phyloP scores from a whole-genome alignment of 2,888 invertebrate genomes.

The Keiferia lycopersicella region DNA sequence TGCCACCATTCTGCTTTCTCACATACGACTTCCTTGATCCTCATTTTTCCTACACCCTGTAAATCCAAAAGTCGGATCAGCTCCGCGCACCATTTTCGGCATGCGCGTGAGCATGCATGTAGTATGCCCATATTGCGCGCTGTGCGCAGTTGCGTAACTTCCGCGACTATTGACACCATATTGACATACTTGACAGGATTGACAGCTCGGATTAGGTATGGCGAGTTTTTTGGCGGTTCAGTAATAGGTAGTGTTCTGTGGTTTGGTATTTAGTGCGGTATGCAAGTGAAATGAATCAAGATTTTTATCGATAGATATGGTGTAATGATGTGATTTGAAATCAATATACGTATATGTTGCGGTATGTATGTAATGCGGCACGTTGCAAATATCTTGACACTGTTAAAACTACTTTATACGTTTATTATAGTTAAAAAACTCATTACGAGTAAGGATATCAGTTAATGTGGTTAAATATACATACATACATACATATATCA shows the following conservation, averaged over 20 bases:
- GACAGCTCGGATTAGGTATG: slow-evolving; percentile 46
- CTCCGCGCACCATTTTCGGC: slow-evolving; percentile 10
- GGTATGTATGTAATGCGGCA: not conserved
- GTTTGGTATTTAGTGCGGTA: slow-evolving; percentile 32
- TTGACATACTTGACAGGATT: slow-evolving; percentile 33
- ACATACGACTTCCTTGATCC: not conserved
- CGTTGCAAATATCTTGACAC: slow-evolving; percentile 1
- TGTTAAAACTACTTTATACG: not conserved
- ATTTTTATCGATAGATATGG: not conserved
- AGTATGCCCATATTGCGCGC: slow-evolving; percentile 26
- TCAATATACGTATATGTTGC: not conserved
- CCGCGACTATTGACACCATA: slow-evolving; percentile 38
- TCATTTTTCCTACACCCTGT: slow-evolving; percentile 16
- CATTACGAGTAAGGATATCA: too few species aligned
- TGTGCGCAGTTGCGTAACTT: slow-evolving; percentile 43
- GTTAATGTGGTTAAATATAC: too few species aligned
- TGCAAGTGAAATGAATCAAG: not conserved
- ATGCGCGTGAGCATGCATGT: slow-evolving; percentile 6
- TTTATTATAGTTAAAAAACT: too few species aligned
- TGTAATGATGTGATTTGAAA: not conserved
- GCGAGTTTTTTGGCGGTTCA: slow-evolving; percentile 26
- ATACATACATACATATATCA: too few species aligned
- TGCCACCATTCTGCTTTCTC: not conserved
- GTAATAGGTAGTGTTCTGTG: too few species aligned
- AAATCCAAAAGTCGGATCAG: not conserved